Percentiles rank a stretch among this genome's conserved stretches.
Conservation (phyloP, 1,140 invertebrate genomes). For the Drosophila pandora region DNA sequence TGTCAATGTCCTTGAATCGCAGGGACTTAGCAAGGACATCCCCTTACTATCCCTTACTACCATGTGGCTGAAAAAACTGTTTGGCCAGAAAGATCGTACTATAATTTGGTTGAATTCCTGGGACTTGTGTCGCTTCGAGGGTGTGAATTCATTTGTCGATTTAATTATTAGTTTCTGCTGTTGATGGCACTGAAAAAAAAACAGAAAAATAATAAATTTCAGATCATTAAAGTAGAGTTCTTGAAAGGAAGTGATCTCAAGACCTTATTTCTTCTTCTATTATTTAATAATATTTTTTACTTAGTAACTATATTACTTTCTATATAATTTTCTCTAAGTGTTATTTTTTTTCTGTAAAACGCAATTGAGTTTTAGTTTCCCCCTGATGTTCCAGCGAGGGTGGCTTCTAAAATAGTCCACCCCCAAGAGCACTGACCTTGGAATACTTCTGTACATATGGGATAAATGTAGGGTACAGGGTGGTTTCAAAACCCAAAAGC, state of each 20-base stretch:
- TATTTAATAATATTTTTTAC: too few relatives aligned
- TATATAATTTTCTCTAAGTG: neutral
- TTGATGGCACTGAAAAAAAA: conserved; percentile 15
- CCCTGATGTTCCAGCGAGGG: conserved; percentile 10
- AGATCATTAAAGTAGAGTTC: too few relatives aligned
- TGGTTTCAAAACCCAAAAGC: conserved; percentile 10
- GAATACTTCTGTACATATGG: conserved; percentile 1
- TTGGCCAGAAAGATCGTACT: conserved; percentile 33
- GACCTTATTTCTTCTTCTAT: too few relatives aligned
- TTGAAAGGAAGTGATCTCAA: too few relatives aligned
- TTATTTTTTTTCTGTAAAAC: conserved; percentile 4
- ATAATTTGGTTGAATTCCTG: conserved; percentile 14
- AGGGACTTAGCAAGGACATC: conserved; percentile 4
- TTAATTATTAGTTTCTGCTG: conserved; percentile 71
- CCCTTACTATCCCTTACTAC: neutral
- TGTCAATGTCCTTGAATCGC: conserved; percentile 52
- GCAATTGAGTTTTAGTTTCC: conserved; percentile 10
- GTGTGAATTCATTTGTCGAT: conserved; percentile 75
- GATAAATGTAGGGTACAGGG: conserved; percentile 2
- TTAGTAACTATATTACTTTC: too few relatives aligned
- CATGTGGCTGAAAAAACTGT: conserved; percentile 18
- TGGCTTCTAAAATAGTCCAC: conserved; percentile 34
- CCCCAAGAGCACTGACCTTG: conserved; percentile 36
- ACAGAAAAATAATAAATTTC: neutral
- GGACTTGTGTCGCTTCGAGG: conserved; percentile 19